Percentiles rank a stretch among this genome's conserved stretches.
phyloP scores from a whole-genome alignment of 2,113 vertebrate species.

The Ophiodon elongatus region DNA sequence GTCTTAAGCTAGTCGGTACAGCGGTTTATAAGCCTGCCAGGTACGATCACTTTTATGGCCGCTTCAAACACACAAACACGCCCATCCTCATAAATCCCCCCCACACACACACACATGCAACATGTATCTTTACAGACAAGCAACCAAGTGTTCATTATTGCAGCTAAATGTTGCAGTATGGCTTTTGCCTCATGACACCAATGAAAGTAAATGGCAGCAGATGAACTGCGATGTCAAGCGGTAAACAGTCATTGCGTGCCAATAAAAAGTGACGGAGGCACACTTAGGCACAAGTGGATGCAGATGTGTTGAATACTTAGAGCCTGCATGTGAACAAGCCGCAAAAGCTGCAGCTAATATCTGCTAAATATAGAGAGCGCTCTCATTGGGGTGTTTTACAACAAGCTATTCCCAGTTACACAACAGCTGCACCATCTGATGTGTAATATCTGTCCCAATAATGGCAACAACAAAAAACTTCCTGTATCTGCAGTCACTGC shows the following conservation, averaged over 20 bases:
- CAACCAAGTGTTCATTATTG: slow-evolving; percentile 31
- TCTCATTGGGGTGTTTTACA: slow-evolving; percentile 24
- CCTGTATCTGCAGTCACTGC: not conserved
- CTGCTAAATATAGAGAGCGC: not conserved
- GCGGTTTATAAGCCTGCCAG: slow-evolving; percentile 20
- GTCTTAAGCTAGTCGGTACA: not conserved
- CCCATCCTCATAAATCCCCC: slow-evolving; percentile 49
- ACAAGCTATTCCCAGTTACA: not conserved
- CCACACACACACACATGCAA: not conserved
- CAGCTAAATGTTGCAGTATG: slow-evolving; percentile 25
- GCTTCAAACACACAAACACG: slow-evolving; percentile 2
- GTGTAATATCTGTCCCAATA: slow-evolving; percentile 18
- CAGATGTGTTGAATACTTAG: slow-evolving; percentile 12
- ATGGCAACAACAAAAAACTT: not conserved
- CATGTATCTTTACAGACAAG: not conserved
- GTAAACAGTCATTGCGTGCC: slow-evolving; percentile 49
- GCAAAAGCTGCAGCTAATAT: not conserved
- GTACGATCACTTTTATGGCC: slow-evolving; percentile 8
- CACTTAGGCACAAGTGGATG: slow-evolving; percentile 18
- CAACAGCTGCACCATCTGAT: slow-evolving; percentile 20
- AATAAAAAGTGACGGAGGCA: slow-evolving; percentile 20
- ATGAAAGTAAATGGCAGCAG: slow-evolving; percentile 48
- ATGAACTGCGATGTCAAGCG: slow-evolving; percentile 47
- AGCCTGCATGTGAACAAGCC: slow-evolving; percentile 1
- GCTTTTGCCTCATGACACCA: slow-evolving; percentile 26